Evolutionary conservation across 2,113 vertebrate species (phyloP).

Genomic region (Nesoenas mayeri): DNA sequence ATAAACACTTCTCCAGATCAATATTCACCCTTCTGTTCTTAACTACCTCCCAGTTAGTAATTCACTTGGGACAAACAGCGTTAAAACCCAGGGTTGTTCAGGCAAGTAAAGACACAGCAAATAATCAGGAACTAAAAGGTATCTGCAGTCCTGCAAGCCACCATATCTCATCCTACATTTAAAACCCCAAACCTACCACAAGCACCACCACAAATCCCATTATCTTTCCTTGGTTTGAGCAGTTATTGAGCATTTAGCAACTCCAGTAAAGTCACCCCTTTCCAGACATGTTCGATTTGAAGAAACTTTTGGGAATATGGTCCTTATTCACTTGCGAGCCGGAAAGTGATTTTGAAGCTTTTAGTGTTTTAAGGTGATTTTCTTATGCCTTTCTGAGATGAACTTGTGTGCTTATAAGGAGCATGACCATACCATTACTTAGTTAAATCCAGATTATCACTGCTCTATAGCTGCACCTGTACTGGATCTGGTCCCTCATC

Average conservation of each 20-base stretch:
- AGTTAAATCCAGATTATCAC: not conserved
- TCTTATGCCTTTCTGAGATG: not conserved
- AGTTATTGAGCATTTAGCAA: not conserved
- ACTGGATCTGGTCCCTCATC: not conserved
- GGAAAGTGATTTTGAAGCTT: not conserved
- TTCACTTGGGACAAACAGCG: not conserved
- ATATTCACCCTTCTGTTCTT: not conserved
- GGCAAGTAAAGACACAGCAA: not conserved
- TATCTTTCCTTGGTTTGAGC: not conserved
- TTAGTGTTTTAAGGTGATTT: not conserved
- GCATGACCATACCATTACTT: too few relatives aligned
- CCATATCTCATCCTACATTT: not conserved
- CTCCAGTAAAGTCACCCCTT: not conserved
- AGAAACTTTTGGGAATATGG: not conserved
- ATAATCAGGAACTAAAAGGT: fast-evolving
- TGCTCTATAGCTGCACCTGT: not conserved
- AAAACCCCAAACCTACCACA: not conserved
- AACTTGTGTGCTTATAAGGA: fast-evolving
- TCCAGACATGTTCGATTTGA: not conserved
- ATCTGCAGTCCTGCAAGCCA: not conserved
- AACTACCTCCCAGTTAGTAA: not conserved
- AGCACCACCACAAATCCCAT: not conserved
- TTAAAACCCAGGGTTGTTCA: not conserved
- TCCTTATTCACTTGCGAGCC: not conserved
- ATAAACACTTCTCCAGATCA: not conserved